phyloP scores from a whole-genome alignment of 2,888 invertebrate species.

The Rhorus exstirpatorius region DNA sequence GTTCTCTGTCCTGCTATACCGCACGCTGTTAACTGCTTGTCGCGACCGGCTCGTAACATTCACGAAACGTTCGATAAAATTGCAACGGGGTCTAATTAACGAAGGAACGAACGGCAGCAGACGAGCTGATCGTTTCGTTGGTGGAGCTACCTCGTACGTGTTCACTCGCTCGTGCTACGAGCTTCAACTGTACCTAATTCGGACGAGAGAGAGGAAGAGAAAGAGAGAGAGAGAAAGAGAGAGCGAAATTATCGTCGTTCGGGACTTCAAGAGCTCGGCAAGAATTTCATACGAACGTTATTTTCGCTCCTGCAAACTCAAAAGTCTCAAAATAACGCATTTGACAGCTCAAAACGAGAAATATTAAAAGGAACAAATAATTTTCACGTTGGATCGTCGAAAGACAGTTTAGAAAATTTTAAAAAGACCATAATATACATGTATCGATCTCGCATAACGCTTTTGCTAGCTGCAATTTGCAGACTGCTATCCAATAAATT shows the following conservation, averaged over 20 bases:
- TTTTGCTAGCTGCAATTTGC: no score
- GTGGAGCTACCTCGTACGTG: constrained; percentile 38
- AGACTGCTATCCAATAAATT: no score
- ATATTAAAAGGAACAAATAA: background rate
- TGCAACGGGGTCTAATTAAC: constrained; percentile 67
- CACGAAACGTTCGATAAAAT: constrained; percentile 71
- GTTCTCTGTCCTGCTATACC: constrained; percentile 48
- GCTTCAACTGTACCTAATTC: constrained; percentile 47
- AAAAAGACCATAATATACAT: no score
- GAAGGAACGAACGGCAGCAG: constrained; percentile 49
- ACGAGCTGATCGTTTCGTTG: constrained; percentile 45
- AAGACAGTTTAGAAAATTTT: no score
- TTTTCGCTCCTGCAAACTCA: background rate
- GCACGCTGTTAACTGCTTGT: constrained; percentile 69
- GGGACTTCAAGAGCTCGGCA: background rate
- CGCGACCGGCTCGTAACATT: constrained; percentile 68
- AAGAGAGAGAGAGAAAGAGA: background rate
- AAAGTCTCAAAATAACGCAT: constrained; percentile 11
- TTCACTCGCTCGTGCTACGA: constrained; percentile 46
- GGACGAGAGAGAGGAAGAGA: constrained; percentile 15
- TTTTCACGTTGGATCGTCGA: background rate
- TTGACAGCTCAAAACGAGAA: background rate
- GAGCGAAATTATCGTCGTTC: background rate
- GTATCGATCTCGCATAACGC: no score
- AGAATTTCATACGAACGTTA: constrained; percentile 7